A percentile compares a stretch with the other conserved stretches of the same genome.
phyloP scores from a whole-genome alignment of 2,888 invertebrate genomes.

The Leucoptera coffeella region DNA sequence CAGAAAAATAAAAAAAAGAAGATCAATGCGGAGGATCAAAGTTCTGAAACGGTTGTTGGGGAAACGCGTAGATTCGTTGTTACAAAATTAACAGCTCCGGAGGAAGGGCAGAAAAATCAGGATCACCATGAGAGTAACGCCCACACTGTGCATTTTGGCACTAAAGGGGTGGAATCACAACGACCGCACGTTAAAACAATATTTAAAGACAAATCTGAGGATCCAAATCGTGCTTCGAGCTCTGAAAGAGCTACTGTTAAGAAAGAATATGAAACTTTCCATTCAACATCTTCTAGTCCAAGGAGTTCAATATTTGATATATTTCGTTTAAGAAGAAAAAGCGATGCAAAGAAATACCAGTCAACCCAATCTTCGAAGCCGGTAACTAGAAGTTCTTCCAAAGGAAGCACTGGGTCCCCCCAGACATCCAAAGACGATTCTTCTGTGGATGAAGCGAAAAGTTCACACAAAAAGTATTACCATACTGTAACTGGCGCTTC shows the following conservation, averaged over 20 bases:
- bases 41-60: conserved; percentile 34
- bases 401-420: conserved; percentile 24
- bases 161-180: conserved; percentile 38
- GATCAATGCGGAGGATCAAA: conserved; percentile 17
- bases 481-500: conserved; percentile 47
- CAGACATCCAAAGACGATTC: conserved; percentile 25
- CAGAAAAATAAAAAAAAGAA: conserved; percentile 40
- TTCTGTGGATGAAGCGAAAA: conserved; percentile 21
- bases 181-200: conserved; percentile 38
- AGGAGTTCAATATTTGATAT: conserved; percentile 47
- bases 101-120: conserved; percentile 20
- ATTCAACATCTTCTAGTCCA: conserved; percentile 44
- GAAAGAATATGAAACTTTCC: conserved; percentile 45
- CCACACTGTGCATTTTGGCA: conserved; percentile 45
- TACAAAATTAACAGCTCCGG: conserved; percentile 27
- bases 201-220: conserved; percentile 35
- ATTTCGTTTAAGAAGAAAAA: conserved; percentile 40
- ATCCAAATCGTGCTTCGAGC: conserved; percentile 30
- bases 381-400: too few species aligned
- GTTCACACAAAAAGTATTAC: conserved; percentile 42
- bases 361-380: conserved; percentile 15
- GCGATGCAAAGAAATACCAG: conserved; percentile 37
- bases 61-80: conserved; percentile 38
- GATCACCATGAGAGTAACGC: conserved; percentile 29
- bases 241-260: conserved; percentile 26